Evolutionary conservation across 2,113 vertebrate genomes (phyloP).

Genomic region (Phoxinus phoxinus): DNA sequence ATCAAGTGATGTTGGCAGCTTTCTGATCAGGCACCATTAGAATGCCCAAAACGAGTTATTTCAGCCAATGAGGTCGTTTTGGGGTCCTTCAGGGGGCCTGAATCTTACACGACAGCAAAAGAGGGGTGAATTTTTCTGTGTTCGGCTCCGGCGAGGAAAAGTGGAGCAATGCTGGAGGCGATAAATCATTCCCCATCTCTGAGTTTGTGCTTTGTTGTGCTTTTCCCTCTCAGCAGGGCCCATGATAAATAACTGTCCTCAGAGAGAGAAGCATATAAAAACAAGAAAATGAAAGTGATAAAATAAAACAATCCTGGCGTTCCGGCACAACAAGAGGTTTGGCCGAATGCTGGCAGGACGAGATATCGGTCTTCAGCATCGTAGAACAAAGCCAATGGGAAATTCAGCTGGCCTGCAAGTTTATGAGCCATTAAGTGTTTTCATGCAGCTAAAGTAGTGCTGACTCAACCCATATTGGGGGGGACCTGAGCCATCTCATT

Average conservation of each 20-base stretch:
- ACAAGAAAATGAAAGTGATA: slow-evolving; percentile 63
- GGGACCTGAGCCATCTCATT: slow-evolving; percentile 45
- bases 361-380: slow-evolving; percentile 43
- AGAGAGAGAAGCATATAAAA: slow-evolving; percentile 63
- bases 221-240: slow-evolving; percentile 55
- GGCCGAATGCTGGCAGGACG: slow-evolving; percentile 40
- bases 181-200: slow-evolving; percentile 63
- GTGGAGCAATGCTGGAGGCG: slow-evolving; percentile 52
- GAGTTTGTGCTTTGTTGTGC: slow-evolving; percentile 62
- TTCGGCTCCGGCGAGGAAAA: slow-evolving; percentile 59
- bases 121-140: slow-evolving; percentile 47
- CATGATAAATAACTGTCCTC: slow-evolving; percentile 64
- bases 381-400: slow-evolving; percentile 49
- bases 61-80: not conserved
- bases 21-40: not conserved
- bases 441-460: slow-evolving; percentile 47
- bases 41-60: not conserved
- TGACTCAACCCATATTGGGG: slow-evolving; percentile 49
- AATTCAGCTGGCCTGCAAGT: slow-evolving; percentile 46
- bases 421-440: slow-evolving; percentile 62
- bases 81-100: slow-evolving; percentile 6
- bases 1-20: not conserved
- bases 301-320: slow-evolving; percentile 61
- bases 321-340: slow-evolving; percentile 42
- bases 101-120: not conserved